Evolutionary conservation across 1,140 invertebrate species (phyloP), one percentile per base, ranked within the genome.

Genomic region (Zaprionus ornatus): DNA sequence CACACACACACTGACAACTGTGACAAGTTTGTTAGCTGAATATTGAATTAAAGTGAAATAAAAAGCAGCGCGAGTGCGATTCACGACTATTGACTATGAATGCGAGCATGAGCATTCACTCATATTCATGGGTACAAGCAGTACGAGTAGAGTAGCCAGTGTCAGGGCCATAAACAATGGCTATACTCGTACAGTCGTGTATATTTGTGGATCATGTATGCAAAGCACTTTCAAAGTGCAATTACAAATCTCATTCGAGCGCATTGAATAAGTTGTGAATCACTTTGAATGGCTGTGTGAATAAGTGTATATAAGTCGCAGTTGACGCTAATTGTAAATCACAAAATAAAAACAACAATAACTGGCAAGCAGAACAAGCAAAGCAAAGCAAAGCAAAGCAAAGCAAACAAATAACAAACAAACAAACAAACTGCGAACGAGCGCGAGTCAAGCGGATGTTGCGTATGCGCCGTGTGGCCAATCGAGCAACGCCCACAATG

Each of bases 391-490:
- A n/a, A 68, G 40, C 50, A 55, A 50, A 67, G 40, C 50, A 50
- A 45, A 70, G 65, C 67, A 59, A 23, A 17, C 23, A 66, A 61
- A 21, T 54, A 69, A 21, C 54, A 69, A 79, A 60, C 63, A 54
- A 61, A 17, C 66, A 59, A 25, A 32, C 27, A 72, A 71, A 68
- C 10, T 7, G 25, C 48, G 48, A 40, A 61, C 70, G 80, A 52
- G 54, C 40, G 65, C 71, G 80, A 88, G 75, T 67, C 64, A 66
- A 52, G 60, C 67, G 84, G 80, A 88, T 74, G 85, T 88, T 84
- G 78, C 85, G 84, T 88, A 88, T 88, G 64, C 85, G 84, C 65
- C 85, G 68, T 84, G 84, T 84, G 72, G 74, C 65, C 68, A 29
- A 65, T 55, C 42, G 66, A 72, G 59, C 69, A 73, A 79, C 77